These are phyloP conservation scores for Panzeria rudis DNA, from an alignment of 2,888 invertebrate species.

Conservation along the genomic window DNA sequence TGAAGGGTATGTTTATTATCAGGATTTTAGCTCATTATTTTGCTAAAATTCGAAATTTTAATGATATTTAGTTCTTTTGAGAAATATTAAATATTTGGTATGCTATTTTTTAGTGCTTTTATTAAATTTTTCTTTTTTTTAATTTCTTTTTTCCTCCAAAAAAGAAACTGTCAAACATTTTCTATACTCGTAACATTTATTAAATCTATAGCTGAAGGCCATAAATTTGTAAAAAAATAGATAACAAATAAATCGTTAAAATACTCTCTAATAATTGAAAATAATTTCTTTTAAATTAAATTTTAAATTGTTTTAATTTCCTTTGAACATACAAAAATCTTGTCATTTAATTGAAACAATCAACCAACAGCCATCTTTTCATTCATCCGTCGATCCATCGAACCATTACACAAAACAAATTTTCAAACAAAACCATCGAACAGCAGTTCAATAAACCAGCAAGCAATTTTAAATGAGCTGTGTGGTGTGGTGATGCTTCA, in stretches of 20 bases:
- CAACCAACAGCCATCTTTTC: slow-evolving; percentile 4
- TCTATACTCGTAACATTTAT: not conserved
- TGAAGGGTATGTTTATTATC: no score
- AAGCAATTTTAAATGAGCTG: slow-evolving; percentile 34
- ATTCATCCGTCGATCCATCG: not conserved
- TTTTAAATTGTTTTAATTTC: slow-evolving; percentile 71
- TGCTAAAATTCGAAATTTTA: no score
- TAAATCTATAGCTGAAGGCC: slow-evolving; percentile 30
- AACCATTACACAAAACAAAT: slow-evolving; percentile 30
- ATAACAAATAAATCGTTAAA: slow-evolving; percentile 14
- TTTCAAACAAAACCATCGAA: slow-evolving; percentile 40
- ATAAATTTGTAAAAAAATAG: slow-evolving; percentile 39
- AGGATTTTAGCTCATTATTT: no score
- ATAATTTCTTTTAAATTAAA: slow-evolving; percentile 66
- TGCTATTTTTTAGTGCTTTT: no score
- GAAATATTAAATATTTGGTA: no score
- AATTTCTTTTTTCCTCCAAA: not conserved
- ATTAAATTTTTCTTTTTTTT: not conserved
- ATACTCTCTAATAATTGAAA: slow-evolving; percentile 60
- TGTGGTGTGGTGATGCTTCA: slow-evolving; percentile 59
- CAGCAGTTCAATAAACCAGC: slow-evolving; percentile 60
- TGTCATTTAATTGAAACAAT: slow-evolving; percentile 46
- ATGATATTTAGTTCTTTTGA: no score
- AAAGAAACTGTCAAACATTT: not conserved
- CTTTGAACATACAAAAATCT: slow-evolving; percentile 69